These are phyloP conservation scores for Polymixis lichenea DNA, from an alignment of 2,888 invertebrate species.

Conservation along the genomic window DNA sequence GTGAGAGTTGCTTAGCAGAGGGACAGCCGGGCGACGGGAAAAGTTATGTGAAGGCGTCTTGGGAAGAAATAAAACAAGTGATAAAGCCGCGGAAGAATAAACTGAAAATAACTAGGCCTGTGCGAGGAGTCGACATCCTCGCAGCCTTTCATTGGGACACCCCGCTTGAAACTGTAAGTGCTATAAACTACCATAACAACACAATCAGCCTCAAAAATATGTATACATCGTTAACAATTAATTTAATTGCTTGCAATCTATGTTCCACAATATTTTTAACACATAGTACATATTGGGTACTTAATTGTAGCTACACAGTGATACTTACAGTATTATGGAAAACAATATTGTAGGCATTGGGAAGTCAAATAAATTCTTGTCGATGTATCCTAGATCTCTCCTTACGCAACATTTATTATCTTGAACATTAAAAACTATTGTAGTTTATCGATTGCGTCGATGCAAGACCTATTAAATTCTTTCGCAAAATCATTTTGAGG, in stretches of 20 bases:
- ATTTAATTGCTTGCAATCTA: too few relatives aligned
- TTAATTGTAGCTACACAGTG: too few relatives aligned
- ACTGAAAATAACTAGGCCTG: slow-evolving; percentile 75
- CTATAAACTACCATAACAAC: neutral
- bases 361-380: neutral
- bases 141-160: slow-evolving; percentile 79
- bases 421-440: neutral
- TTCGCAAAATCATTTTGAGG: neutral
- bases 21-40: slow-evolving; percentile 55
- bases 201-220: neutral
- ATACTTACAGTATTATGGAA: neutral
- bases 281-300: neutral
- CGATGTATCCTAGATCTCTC: neutral
- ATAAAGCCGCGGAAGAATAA: slow-evolving; percentile 75
- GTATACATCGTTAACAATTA: neutral
- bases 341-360: neutral
- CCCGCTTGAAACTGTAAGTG: slow-evolving; percentile 80
- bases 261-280: neutral
- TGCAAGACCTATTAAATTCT: neutral
- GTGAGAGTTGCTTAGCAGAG: slow-evolving; percentile 71
- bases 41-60: slow-evolving; percentile 70
- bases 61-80: slow-evolving; percentile 78
- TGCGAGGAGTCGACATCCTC: slow-evolving; percentile 75
- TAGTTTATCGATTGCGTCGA: neutral
- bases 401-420: neutral